Percentiles rank a stretch among this genome's conserved stretches.
phyloP scores from a whole-genome alignment of 2,113 vertebrate species.

The Barnardius zonarius region DNA sequence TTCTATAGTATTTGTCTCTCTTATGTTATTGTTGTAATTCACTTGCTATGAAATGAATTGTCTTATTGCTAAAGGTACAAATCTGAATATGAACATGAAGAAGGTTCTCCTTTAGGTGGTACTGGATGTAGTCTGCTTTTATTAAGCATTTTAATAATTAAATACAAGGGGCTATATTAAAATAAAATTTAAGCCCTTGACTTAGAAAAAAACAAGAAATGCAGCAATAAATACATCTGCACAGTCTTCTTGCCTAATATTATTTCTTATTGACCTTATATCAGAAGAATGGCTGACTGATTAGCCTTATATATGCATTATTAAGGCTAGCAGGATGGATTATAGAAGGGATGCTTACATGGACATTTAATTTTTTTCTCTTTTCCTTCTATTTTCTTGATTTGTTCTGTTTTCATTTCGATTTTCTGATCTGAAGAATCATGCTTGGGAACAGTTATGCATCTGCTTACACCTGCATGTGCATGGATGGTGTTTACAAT shows the following conservation, averaged over 20 bases:
- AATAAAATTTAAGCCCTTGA: background rate
- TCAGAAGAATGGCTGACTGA: background rate
- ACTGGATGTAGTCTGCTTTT: slow-evolving; percentile 37
- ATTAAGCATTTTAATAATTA: slow-evolving; percentile 72
- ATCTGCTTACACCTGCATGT: background rate
- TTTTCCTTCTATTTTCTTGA: background rate
- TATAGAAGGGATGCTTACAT: background rate
- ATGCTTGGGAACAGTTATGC: background rate
- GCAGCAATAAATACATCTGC: background rate
- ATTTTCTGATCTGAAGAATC: background rate
- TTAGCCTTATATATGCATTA: background rate
- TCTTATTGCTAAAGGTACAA: background rate
- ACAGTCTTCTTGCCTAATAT: background rate
- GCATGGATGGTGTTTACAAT: background rate
- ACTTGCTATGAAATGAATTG: slow-evolving; percentile 10
- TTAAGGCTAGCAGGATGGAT: background rate
- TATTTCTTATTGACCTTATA: background rate
- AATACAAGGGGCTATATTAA: slow-evolving; percentile 38
- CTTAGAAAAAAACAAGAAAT: background rate
- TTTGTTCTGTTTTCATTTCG: background rate
- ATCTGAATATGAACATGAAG: background rate
- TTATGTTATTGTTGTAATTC: background rate
- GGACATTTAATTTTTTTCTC: background rate
- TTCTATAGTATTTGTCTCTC: background rate
- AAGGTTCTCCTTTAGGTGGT: background rate